Conservation (phyloP, 2,113 vertebrate genomes). For the Colius striatus region DNA sequence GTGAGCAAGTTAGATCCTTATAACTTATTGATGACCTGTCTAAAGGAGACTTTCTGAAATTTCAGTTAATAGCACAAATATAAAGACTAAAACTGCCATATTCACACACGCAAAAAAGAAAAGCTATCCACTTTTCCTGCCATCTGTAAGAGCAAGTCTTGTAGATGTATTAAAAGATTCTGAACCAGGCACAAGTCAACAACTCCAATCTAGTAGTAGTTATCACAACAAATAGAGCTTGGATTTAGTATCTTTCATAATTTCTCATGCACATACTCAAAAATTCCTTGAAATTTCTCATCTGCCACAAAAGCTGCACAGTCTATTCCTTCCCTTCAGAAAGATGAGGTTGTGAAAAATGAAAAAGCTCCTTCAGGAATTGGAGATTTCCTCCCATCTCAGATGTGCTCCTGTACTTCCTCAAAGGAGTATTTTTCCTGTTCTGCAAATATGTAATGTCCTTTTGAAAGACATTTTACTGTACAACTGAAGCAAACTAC, state of each 20-base stretch:
- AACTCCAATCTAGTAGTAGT: not conserved
- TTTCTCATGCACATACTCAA: not conserved
- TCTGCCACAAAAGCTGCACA: not conserved
- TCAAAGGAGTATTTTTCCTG: not conserved
- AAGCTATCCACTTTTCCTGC: not conserved
- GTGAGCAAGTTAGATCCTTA: rapidly evolving
- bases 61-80: rapidly evolving
- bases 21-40: not conserved
- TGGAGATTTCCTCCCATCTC: not conserved
- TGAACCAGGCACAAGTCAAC: not conserved
- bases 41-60: not conserved
- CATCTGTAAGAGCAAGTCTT: not conserved
- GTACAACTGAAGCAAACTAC: not conserved
- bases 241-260: not conserved
- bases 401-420: not conserved
- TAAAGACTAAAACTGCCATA: not conserved
- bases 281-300: not conserved
- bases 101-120: not conserved
- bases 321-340: not conserved
- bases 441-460: not conserved
- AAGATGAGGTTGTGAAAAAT: not conserved
- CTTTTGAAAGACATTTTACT: not conserved
- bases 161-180: not conserved
- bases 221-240: not conserved
- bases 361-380: not conserved